Conservation (phyloP, 1,140 invertebrate species). For the Brachionus plicatilis region DNA sequence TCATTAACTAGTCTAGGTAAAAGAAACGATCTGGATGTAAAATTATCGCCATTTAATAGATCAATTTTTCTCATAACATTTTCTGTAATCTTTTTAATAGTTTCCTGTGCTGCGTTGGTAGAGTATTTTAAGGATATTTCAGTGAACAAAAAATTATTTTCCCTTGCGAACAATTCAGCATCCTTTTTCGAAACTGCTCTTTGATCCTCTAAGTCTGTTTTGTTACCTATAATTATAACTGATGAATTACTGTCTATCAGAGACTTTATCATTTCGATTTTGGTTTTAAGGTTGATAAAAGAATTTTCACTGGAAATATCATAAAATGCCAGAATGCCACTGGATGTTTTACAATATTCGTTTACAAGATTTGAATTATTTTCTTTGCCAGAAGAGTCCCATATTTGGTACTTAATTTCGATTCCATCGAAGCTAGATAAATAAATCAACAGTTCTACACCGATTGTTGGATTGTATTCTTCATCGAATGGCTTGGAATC, state of each 20-base stretch:
- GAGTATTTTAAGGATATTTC: neutral
- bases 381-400: neutral
- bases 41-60: neutral
- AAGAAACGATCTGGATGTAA: neutral
- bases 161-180: neutral
- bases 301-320: neutral
- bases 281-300: neutral
- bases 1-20: neutral
- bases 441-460: neutral
- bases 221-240: neutral
- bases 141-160: neutral
- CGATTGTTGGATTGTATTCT: neutral
- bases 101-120: neutral
- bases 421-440: neutral
- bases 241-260: neutral
- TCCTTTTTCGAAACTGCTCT: neutral
- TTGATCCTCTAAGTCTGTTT: conserved; percentile 11
- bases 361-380: neutral
- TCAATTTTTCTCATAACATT: neutral
- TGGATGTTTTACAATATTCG: conserved; percentile 4
- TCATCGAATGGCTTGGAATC: neutral
- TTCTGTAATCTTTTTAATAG: neutral
- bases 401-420: conserved; percentile 4
- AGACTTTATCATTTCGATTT: neutral
- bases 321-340: conserved; percentile 12